A percentile compares a stretch with the other conserved stretches of the same genome.
These are phyloP conservation scores for Caenorhabditis drosophilae DNA, from an alignment of 2,888 invertebrate genomes.

Conservation along the genomic window DNA sequence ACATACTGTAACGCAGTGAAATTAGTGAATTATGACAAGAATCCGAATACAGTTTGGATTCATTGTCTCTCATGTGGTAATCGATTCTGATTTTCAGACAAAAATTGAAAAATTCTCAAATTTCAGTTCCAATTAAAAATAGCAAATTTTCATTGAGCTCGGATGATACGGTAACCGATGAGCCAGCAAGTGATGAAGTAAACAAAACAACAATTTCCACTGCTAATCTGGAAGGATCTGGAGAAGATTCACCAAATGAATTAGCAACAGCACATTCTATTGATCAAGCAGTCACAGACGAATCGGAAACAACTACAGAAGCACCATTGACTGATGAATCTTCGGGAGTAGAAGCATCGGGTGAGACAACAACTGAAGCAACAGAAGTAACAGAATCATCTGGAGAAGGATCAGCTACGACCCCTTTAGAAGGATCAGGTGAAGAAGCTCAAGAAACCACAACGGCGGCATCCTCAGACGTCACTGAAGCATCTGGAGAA, in stretches of 20 bases:
- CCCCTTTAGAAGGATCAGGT: too few relatives aligned
- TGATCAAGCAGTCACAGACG: slow-evolving; percentile 11
- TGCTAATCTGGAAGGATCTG: slow-evolving; percentile 20
- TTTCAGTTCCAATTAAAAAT: slow-evolving; percentile 39
- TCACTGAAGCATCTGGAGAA: too few relatives aligned
- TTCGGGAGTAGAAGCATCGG: slow-evolving; percentile 10
- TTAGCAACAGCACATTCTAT: slow-evolving; percentile 9
- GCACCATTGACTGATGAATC: slow-evolving; percentile 6
- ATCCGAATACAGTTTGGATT: slow-evolving; percentile 49
- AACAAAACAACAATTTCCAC: slow-evolving; percentile 12
- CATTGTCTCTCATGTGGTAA: slow-evolving; percentile 61
- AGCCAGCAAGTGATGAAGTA: not conserved
- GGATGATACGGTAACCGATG: slow-evolving; percentile 10
- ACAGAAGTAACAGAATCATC: slow-evolving; percentile 5
- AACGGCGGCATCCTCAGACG: too few relatives aligned
- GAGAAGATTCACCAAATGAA: slow-evolving; percentile 14
- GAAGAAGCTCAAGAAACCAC: too few relatives aligned
- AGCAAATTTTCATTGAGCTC: slow-evolving; percentile 15
- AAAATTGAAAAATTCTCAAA: not conserved
- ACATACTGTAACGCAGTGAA: slow-evolving; percentile 47
- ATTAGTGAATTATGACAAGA: slow-evolving; percentile 35
- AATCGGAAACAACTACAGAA: slow-evolving; percentile 4
- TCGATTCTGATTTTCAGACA: too few relatives aligned
- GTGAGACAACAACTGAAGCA: slow-evolving; percentile 8
- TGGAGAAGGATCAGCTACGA: too few relatives aligned